Evolutionary conservation across 2,113 vertebrate genomes (phyloP).

Genomic region (Numenius arquata): DNA sequence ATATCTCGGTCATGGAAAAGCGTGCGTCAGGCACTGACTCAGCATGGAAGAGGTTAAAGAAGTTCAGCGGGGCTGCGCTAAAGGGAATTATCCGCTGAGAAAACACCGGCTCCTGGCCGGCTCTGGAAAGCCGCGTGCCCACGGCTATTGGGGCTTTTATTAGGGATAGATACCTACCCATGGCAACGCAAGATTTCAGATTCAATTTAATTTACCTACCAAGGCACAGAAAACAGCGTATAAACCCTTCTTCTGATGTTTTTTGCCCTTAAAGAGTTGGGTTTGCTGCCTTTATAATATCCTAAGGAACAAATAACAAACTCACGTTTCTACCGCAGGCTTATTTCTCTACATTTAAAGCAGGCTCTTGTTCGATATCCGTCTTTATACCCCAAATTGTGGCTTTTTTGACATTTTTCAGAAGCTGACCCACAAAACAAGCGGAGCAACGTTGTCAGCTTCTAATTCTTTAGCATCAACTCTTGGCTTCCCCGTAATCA

Average conservation of each 20-base stretch:
- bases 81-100: neutral
- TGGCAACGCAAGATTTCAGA: neutral
- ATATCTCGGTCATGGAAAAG: neutral
- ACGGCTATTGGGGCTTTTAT: rapidly evolving
- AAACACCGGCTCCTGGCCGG: neutral
- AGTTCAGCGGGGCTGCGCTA: neutral
- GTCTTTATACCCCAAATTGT: rapidly evolving
- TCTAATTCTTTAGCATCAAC: neutral
- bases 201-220: neutral
- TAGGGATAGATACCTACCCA: neutral
- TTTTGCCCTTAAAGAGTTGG: rapidly evolving
- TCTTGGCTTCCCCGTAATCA: neutral
- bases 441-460: rapidly evolving
- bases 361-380: neutral
- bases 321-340: neutral
- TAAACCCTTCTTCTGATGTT: neutral
- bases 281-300: neutral
- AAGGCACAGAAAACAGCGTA: neutral
- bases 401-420: neutral
- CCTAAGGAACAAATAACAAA: neutral
- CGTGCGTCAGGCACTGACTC: neutral
- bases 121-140: neutral
- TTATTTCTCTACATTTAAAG: neutral
- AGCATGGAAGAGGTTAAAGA: neutral
- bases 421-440: neutral